phyloP scores from a whole-genome alignment of 2,113 vertebrate species.

The Elephantulus edwardii region DNA sequence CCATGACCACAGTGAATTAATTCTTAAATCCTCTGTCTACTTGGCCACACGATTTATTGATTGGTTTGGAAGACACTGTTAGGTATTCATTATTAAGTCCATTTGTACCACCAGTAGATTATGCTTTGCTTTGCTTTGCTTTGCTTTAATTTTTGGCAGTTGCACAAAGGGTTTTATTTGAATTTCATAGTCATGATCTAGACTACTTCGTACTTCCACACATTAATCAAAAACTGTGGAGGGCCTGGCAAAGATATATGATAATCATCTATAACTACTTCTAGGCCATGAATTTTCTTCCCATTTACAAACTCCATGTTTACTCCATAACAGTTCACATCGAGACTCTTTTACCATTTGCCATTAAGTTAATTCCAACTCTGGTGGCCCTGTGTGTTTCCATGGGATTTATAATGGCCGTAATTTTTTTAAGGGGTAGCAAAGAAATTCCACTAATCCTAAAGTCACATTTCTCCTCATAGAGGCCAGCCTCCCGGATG shows the following conservation, averaged over 20 bases:
- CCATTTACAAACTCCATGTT: neutral
- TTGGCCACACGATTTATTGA: neutral
- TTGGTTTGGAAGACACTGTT: neutral
- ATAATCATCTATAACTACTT: neutral
- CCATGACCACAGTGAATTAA: neutral
- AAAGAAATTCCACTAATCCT: no score
- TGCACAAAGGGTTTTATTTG: neutral
- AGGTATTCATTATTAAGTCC: neutral
- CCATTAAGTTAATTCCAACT: neutral
- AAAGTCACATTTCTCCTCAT: no score
- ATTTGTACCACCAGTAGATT: neutral
- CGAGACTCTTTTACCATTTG: neutral
- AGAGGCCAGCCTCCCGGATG: no score
- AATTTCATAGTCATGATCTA: neutral
- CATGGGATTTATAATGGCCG: neutral
- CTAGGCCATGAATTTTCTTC: neutral
- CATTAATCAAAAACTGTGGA: neutral
- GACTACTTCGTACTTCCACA: neutral
- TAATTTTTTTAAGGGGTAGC: neutral
- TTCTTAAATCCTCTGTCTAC: neutral
- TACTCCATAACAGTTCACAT: neutral
- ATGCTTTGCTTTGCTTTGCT: conserved; percentile 10
- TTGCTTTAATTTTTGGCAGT: neutral
- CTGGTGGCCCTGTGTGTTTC: neutral
- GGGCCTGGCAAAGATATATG: no score